Evolutionary conservation across 1,140 invertebrate species (phyloP), one percentile per base, ranked within the genome.

Genomic region (Nephotettix cincticeps): DNA sequence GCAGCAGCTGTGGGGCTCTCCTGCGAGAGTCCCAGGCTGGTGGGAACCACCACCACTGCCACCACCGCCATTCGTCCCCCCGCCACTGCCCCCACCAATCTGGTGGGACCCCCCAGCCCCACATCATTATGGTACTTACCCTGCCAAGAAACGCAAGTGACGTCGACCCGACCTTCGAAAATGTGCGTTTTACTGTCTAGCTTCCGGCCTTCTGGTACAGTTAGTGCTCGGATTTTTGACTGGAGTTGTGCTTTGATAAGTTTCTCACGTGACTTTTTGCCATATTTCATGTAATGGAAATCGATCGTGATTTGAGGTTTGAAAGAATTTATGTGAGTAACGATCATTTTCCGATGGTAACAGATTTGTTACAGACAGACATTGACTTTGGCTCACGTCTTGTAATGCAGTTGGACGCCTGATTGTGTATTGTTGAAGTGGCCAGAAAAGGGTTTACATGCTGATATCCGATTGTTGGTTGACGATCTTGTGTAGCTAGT

Each of bases 1-100:
- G 85, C 86, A 86, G 72, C 72, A 74, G 73, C 69, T 75, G 19
- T 73, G 76, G 77, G 75, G 72, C 72, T 72, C 64, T 47, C 69
- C 72, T 67, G 23, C 47, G 61, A 71, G 66, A 45, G 56, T 28
- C 68, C 30, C 47, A n/a, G 29, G 58, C 51, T 65, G 64, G 45
- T 63, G 51, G 21, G 47, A 32, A 19, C 65, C 71, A 14, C 67
- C 47, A 6, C 30, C 28, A 19, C 51, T 58, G 0, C 69, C 69
- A n/a, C 56, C 58, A 13, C 32, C 27, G n/a, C 56, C 28, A 17
- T 23, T n/a, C 19, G 32, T 23, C 1, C 69, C 51, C n/a, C 56
- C 51, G 25, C 56, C 56, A 36, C 56, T 25, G 3, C 56, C 56
- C 4, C 19, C 27, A 25, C 56, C 56, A 17, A 61, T 61, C 28